A percentile compares a stretch with the other conserved stretches of the same genome.
Evolutionary conservation across 2,113 vertebrate genomes (phyloP).

Genomic region (Nycticryphes semicollaris): DNA sequence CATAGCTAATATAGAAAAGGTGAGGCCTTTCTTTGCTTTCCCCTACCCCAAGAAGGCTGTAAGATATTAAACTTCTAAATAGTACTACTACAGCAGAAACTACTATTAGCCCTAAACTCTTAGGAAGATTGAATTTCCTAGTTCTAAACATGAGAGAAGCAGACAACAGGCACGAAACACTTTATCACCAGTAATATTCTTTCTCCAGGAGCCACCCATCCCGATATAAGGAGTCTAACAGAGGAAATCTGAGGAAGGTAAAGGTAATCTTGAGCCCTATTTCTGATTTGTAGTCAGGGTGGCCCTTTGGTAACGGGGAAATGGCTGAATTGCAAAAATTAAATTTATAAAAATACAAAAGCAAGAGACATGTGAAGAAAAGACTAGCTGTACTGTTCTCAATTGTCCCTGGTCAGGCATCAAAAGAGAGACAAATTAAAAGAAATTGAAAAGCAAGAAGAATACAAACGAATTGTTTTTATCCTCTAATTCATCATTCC

Average conservation of each 20-base stretch:
- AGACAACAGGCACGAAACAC: background rate
- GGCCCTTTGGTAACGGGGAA: conserved; percentile 23
- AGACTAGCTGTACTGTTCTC: conserved; percentile 43
- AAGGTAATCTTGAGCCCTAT: conserved; percentile 48
- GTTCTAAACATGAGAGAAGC: background rate
- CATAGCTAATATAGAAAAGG: background rate
- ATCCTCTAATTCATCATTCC: conserved; percentile 50
- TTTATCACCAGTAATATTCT: background rate
- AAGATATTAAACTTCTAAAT: background rate
- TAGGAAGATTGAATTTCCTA: background rate
- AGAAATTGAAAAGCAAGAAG: conserved; percentile 54
- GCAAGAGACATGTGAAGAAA: conserved; percentile 10
- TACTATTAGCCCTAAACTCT: background rate
- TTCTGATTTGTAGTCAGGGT: conserved; percentile 28
- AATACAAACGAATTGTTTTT: conserved; percentile 29
- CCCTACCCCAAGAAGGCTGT: background rate
- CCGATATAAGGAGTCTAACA: background rate
- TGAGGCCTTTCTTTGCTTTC: fast-evolving
- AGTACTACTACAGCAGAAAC: background rate
- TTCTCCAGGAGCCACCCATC: background rate
- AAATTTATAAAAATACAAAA: conserved; percentile 47
- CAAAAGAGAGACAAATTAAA: conserved; percentile 62
- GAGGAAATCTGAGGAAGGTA: conserved; percentile 54
- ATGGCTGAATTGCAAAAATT: conserved; percentile 49
- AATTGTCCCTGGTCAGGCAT: conserved; percentile 48